A percentile compares a stretch with the other conserved stretches of the same genome.
Conservation (phyloP, 2,888 invertebrate species). For the Chloroclystis v-ata region DNA sequence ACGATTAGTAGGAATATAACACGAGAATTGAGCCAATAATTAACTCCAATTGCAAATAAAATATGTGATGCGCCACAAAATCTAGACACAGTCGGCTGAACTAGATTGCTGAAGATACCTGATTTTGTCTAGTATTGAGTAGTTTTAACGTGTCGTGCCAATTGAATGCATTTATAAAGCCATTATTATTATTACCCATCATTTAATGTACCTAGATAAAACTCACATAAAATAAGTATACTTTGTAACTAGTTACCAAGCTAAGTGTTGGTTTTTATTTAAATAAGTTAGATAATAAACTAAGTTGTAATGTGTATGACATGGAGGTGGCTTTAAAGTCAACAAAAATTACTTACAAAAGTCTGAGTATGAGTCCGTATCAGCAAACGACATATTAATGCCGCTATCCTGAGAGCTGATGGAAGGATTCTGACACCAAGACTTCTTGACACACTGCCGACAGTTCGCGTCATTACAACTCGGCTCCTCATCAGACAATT, state of each 20-base stretch:
- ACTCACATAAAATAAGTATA: too few species aligned
- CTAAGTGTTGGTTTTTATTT: too few species aligned
- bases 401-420: slow-evolving; percentile 88
- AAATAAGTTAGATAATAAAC: too few species aligned
- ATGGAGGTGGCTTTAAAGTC: too few species aligned
- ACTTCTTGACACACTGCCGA: slow-evolving; percentile 75
- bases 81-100: slow-evolving; percentile 16
- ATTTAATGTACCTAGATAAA: too few species aligned
- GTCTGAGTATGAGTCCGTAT: slow-evolving; percentile 79
- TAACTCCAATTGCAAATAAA: not conserved
- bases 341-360: slow-evolving; percentile 69
- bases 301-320: too few species aligned
- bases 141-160: not conserved
- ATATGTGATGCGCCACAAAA: slow-evolving; percentile 12
- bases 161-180: not conserved
- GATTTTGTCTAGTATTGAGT: not conserved
- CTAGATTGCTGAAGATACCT: slow-evolving; percentile 20
- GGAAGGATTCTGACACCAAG: slow-evolving; percentile 82
- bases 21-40: not conserved
- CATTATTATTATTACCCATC: too few species aligned
- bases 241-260: too few species aligned
- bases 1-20: not conserved
- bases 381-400: slow-evolving; percentile 85
- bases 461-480: slow-evolving; percentile 63
- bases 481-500: slow-evolving; percentile 79